Evolutionary conservation across 2,888 invertebrate species (phyloP).

Genomic region (Pantelozetes paolii): DNA sequence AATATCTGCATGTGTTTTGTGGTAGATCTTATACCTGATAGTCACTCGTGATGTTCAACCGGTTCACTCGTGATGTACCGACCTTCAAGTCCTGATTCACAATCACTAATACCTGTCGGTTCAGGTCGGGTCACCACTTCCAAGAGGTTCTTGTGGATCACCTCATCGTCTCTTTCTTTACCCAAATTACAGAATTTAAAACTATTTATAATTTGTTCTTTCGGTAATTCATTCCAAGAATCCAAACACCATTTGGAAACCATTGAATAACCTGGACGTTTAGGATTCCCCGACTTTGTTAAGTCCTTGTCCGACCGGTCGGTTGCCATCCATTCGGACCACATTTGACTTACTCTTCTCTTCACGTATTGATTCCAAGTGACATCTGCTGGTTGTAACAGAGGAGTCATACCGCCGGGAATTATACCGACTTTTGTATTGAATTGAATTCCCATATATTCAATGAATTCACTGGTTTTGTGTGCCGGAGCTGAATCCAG

Average conservation of each 20-base stretch:
- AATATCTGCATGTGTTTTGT: too few relatives aligned
- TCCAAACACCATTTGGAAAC: background rate
- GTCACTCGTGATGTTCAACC: too few relatives aligned
- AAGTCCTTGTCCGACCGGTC: background rate
- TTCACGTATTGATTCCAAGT: background rate
- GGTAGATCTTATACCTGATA: too few relatives aligned
- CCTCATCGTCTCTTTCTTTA: too few relatives aligned
- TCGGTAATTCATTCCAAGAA: background rate
- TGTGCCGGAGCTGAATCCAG: background rate
- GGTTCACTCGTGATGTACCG: too few relatives aligned
- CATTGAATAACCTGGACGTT: background rate
- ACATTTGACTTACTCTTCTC: background rate
- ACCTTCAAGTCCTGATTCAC: too few relatives aligned
- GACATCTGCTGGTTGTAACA: constrained; percentile 8
- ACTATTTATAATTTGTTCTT: background rate
- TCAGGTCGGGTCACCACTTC: too few relatives aligned
- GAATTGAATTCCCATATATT: background rate
- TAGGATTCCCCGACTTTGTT: background rate
- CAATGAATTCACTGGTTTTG: background rate
- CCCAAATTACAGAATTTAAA: background rate
- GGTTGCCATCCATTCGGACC: background rate
- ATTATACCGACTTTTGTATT: background rate
- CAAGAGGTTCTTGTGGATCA: too few relatives aligned
- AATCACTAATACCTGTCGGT: too few relatives aligned
- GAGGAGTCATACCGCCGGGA: constrained; percentile 9